Percentiles rank a stretch among this genome's conserved stretches.
Conservation (phyloP, 2,797 vertebrate species). For the Aldrovandia affinis region DNA sequence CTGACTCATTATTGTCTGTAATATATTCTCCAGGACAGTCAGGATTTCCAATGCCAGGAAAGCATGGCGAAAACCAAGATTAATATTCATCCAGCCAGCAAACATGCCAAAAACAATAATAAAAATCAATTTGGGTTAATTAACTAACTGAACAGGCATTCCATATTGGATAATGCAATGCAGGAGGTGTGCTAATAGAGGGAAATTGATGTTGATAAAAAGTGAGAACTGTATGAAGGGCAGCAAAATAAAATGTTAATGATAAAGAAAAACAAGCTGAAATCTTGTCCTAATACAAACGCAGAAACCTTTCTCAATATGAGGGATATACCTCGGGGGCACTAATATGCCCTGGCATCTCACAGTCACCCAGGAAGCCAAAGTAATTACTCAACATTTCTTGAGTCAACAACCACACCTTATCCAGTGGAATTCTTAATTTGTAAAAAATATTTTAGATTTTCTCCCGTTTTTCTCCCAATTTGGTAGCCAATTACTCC, state of each 20-base stretch:
- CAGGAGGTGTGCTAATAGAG: constrained; percentile 15
- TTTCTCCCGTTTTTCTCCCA: too few relatives aligned
- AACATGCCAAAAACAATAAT: constrained; percentile 13
- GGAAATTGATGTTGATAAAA: neutral
- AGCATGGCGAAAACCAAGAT: constrained; percentile 12
- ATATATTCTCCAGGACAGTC: constrained; percentile 29
- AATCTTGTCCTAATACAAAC: neutral
- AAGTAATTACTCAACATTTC: neutral
- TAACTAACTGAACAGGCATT: constrained; percentile 26
- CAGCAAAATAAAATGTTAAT: neutral
- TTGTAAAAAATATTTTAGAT: too few relatives aligned
- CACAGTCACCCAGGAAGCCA: neutral
- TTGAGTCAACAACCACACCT: neutral
- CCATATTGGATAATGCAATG: neutral
- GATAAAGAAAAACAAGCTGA: neutral
- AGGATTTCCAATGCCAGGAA: constrained; percentile 20
- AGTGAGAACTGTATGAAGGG: neutral
- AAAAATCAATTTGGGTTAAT: constrained; percentile 27
- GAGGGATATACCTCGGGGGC: neutral
- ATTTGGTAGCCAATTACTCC: too few relatives aligned
- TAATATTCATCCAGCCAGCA: constrained; percentile 31
- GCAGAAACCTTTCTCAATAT: neutral
- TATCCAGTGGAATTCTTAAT: neutral
- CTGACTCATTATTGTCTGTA: constrained; percentile 33
- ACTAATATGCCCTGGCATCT: neutral